phyloP scores from a whole-genome alignment of 92 coral and sea anemone species.

The Scolanthus callimorphus region DNA sequence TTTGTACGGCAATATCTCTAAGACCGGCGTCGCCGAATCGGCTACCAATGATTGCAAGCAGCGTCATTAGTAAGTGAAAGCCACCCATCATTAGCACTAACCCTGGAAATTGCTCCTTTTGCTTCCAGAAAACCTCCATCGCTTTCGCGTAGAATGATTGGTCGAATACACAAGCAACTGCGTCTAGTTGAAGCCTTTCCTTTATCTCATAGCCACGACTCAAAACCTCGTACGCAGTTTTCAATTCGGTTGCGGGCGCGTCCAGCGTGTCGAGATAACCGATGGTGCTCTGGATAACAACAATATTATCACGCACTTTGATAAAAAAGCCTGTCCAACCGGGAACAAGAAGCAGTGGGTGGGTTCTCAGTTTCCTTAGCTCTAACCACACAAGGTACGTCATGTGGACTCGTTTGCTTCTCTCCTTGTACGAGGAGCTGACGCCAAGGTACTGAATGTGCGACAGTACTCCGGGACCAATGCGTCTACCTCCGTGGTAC shows the following conservation, averaged over 20 bases:
- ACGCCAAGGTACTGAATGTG: conserved; percentile 50
- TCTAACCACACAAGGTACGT: conserved; percentile 63
- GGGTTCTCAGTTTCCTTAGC: conserved; percentile 56
- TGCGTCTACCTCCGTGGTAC: conserved; percentile 64
- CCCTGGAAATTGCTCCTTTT: conserved; percentile 34
- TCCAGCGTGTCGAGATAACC: conserved; percentile 61
- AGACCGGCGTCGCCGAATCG: conserved; percentile 74
- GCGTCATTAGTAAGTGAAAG: conserved; percentile 55
- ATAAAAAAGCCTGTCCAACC: conserved; percentile 79
- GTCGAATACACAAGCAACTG: conserved; percentile 65
- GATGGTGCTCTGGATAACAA: conserved; percentile 54
- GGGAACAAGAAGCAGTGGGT: conserved; percentile 69
- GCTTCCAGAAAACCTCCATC: conserved; percentile 64
- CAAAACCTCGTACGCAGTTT: conserved; percentile 64
- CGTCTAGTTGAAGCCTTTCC: conserved; percentile 38
- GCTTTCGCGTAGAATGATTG: conserved; percentile 72
- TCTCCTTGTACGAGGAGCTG: conserved; percentile 40
- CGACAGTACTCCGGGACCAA: conserved; percentile 53
- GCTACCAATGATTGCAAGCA: conserved; percentile 57
- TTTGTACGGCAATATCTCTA: conserved; percentile 42
- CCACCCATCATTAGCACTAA: conserved; percentile 69
- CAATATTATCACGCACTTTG: conserved; percentile 42
- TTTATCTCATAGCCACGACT: conserved; percentile 61
- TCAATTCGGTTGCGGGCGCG: conserved; percentile 69
- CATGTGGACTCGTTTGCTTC: conserved; percentile 27